Evolutionary conservation across 1,140 invertebrate species (phyloP).

Genomic region (Pseudomyrmex gracilis): DNA sequence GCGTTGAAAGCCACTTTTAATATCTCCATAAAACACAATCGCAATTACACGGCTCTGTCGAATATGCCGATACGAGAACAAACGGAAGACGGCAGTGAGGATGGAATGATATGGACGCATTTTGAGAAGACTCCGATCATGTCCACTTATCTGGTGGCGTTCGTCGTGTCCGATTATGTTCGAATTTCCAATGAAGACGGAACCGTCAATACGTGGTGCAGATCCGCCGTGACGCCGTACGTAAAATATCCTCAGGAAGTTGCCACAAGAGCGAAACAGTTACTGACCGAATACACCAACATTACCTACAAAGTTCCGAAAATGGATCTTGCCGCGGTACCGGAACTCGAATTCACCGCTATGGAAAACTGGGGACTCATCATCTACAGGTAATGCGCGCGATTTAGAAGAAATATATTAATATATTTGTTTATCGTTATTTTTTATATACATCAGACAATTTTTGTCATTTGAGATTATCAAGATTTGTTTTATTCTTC

Average conservation of each 20-base stretch:
- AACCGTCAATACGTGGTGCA: conserved; percentile 85
- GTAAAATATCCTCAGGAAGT: conserved; percentile 81
- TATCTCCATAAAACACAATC: conserved; percentile 87
- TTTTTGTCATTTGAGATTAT: too few species aligned
- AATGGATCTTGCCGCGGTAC: conserved; percentile 90
- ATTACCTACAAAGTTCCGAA: conserved; percentile 77
- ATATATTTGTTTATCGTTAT: too few species aligned
- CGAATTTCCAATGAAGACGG: conserved; percentile 52
- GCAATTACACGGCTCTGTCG: conserved; percentile 85
- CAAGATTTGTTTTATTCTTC: too few species aligned
- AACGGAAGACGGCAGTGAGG: conserved; percentile 41
- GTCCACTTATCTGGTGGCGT: conserved; percentile 92
- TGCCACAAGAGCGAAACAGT: conserved; percentile 77
- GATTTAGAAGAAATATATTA: not conserved
- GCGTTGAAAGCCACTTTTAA: conserved; percentile 89
- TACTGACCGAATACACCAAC: conserved; percentile 75
- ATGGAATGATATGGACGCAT: conserved; percentile 24
- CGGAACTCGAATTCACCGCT: conserved; percentile 93
- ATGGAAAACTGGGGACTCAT: conserved; percentile 94
- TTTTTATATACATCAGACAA: too few species aligned
- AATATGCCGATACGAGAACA: conserved; percentile 86
- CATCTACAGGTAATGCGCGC: conserved; percentile 85
- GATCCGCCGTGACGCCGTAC: conserved; percentile 86
- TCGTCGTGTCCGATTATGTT: conserved; percentile 89
- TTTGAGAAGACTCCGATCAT: conserved; percentile 83